phyloP scores from a whole-genome alignment of 2,113 vertebrate species.

The Apaloderma vittatum region DNA sequence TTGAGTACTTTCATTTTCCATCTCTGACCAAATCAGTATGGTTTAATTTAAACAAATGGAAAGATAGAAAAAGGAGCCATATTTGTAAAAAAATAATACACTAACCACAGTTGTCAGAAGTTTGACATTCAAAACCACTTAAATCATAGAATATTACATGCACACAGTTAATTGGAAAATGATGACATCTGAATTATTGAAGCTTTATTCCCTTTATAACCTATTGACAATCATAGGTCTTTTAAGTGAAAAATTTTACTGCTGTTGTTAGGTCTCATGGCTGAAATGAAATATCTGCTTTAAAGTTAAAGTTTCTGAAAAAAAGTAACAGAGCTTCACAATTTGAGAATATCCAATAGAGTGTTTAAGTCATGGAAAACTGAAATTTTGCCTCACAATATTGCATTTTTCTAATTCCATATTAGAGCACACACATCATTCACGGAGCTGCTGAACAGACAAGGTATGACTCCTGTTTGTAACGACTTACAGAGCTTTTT shows the following conservation, averaged over 20 bases:
- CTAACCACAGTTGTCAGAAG: not conserved
- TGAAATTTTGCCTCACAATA: not conserved
- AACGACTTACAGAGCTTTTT: not conserved
- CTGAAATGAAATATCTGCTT: not conserved
- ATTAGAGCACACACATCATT: not conserved
- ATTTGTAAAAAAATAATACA: not conserved
- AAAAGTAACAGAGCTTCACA: not conserved
- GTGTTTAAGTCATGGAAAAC: not conserved
- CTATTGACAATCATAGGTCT: accelerated
- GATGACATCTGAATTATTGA: not conserved
- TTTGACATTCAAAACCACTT: not conserved
- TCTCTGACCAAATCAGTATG: not conserved
- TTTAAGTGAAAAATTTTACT: not conserved
- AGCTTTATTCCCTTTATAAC: not conserved
- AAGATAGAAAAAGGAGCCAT: not conserved
- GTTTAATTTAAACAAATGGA: not conserved
- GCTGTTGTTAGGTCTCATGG: not conserved
- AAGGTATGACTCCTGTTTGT: not conserved
- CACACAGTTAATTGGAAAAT: not conserved
- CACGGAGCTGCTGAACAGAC: not conserved
- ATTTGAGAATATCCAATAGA: not conserved
- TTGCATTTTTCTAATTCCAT: not conserved
- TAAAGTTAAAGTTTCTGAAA: not conserved
- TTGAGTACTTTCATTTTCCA: not conserved
- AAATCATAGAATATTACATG: not conserved